phyloP scores from a whole-genome alignment of 2,888 invertebrate species.

The Drosophila prolongata region DNA sequence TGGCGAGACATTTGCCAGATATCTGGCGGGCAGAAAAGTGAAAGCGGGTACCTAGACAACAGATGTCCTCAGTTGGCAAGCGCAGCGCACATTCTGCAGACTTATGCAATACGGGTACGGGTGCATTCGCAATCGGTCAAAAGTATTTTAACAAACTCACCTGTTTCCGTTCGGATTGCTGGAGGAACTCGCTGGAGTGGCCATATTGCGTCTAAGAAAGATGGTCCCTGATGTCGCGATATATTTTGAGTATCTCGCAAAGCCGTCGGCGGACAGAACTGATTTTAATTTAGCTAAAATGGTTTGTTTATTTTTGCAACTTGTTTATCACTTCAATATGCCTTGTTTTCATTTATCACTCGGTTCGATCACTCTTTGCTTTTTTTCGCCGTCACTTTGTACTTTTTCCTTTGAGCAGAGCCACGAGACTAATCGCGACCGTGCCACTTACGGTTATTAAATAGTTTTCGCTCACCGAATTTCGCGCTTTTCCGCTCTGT shows the following conservation, averaged over 20 bases:
- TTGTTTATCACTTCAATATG: conserved; percentile 51
- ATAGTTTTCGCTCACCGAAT: conserved; percentile 46
- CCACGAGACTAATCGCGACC: conserved; percentile 61
- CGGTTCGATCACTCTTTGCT: conserved; percentile 33
- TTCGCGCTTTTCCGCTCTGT: conserved; percentile 13
- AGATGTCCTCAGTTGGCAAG: conserved; percentile 39
- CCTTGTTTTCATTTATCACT: conserved; percentile 60
- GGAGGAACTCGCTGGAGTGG: conserved; percentile 14
- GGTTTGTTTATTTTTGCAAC: conserved; percentile 14
- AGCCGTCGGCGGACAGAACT: background rate
- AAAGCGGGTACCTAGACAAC: conserved; percentile 50
- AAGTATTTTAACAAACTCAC: conserved; percentile 48
- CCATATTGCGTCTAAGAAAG: conserved; percentile 17
- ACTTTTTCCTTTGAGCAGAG: conserved; percentile 20
- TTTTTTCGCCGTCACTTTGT: conserved; percentile 5
- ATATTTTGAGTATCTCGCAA: conserved; percentile 3
- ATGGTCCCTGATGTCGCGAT: conserved; percentile 12
- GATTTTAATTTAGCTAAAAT: conserved; percentile 13
- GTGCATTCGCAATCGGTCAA: conserved; percentile 3
- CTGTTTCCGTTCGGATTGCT: conserved; percentile 50
- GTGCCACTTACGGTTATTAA: conserved; percentile 62
- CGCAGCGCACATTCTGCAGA: conserved; percentile 17
- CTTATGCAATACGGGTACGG: conserved; percentile 68
- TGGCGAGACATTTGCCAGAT: conserved; percentile 18
- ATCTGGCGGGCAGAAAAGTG: conserved; percentile 52